phyloP scores from a whole-genome alignment of 2,888 invertebrate genomes.

The Chrysopilus asiliformis region DNA sequence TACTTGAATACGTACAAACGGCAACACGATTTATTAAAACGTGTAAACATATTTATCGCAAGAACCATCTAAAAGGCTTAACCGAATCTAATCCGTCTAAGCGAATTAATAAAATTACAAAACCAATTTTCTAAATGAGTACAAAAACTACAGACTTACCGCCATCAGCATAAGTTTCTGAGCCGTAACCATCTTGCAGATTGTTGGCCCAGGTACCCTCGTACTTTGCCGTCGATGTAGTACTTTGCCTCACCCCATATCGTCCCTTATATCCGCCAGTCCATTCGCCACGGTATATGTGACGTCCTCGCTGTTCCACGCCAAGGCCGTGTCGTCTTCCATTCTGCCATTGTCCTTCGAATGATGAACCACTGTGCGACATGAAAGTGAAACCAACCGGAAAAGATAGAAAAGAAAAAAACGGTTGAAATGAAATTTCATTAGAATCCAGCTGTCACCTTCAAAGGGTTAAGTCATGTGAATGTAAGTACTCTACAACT shows the following conservation, averaged over 20 bases:
- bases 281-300: slow-evolving; percentile 98
- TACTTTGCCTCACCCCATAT: slow-evolving; percentile 93
- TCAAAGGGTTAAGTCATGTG: no score
- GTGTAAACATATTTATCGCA: no score
- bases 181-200: slow-evolving; percentile 97
- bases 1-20: no score
- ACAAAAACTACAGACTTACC: slow-evolving; percentile 67
- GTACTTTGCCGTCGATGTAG: slow-evolving; percentile 89
- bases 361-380: slow-evolving; percentile 87
- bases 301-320: slow-evolving; percentile 90
- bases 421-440: background rate
- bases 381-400: no score
- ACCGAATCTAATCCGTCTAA: no score
- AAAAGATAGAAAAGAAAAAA: slow-evolving; percentile 22
- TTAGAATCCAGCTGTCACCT: no score
- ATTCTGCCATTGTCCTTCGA: slow-evolving; percentile 99
- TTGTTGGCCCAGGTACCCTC: slow-evolving; percentile 99
- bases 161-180: slow-evolving; percentile 98
- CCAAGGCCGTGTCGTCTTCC: slow-evolving; percentile 97
- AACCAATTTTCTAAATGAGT: no score
- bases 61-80: no score
- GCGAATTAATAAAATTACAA: no score
- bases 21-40: no score
- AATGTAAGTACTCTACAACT: no score
- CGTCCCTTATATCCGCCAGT: slow-evolving; percentile 97